Percentiles rank a stretch among this genome's conserved stretches.
These are phyloP conservation scores for Drosophila mettleri DNA, from an alignment of 2,888 invertebrate species.

Conservation along the genomic window DNA sequence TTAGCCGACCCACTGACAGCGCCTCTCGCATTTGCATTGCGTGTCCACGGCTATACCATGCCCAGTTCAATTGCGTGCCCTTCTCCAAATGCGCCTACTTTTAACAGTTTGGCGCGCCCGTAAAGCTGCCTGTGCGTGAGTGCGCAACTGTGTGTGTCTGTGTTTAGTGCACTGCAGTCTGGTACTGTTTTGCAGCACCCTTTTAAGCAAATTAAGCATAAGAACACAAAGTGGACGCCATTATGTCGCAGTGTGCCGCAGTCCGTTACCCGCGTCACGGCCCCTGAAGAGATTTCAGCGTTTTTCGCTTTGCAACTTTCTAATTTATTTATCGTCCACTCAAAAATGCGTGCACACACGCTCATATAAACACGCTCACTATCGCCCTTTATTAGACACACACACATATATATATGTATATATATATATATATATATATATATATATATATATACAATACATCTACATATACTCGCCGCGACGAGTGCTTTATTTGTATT, in stretches of 20 bases:
- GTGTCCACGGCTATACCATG: constrained; percentile 46
- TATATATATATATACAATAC: constrained; percentile 8
- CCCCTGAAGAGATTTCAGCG: constrained; percentile 34
- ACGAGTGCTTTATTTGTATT: constrained; percentile 61
- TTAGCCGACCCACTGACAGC: constrained; percentile 28
- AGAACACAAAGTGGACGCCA: constrained; percentile 82
- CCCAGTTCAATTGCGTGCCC: constrained; percentile 37
- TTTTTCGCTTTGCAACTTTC: constrained; percentile 71
- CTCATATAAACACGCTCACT: constrained; percentile 54
- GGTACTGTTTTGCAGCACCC: constrained; percentile 52
- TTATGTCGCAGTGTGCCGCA: constrained; percentile 79
- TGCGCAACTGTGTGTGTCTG: constrained; percentile 9
- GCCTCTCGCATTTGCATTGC: constrained; percentile 55
- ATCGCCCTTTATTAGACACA: constrained; percentile 9
- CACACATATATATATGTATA: constrained; percentile 12
- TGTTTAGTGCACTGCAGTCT: constrained; percentile 40
- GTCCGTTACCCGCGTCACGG: constrained; percentile 10
- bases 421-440: constrained; percentile 16
- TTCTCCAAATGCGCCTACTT: constrained; percentile 39
- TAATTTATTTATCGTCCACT: constrained; percentile 76
- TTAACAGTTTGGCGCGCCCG: constrained; percentile 54
- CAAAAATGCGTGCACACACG: constrained; percentile 57
- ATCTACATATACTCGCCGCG: constrained; percentile 11
- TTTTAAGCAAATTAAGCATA: constrained; percentile 84
- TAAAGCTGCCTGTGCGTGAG: constrained; percentile 9